Evolutionary conservation across 2,797 vertebrate genomes (phyloP), one percentile per base, ranked within the genome.

Genomic region (Eulemur rubriventer): DNA sequence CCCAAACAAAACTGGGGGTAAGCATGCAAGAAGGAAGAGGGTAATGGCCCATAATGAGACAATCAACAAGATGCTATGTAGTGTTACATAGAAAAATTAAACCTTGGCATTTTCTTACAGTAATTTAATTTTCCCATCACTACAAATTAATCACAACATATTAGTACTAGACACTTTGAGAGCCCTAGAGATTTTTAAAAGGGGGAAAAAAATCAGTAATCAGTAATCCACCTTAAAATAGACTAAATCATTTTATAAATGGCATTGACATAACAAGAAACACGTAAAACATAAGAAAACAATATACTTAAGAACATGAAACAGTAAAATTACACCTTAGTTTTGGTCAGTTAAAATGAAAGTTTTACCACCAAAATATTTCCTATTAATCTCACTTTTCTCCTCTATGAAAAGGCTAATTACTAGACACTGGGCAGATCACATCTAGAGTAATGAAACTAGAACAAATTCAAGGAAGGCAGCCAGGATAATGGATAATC

Each of bases 361-460:
- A 65, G n/a, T 87, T 96, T 96, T 88, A 91, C 79, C 26, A 94
- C 63, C 67, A 75, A 95, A 67, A 89, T 79, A 41, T 91, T 82
- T 93, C 48, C 67, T 72, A 70, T 57, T 76, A 76, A 92, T 67
- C 63, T 90, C 16, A 86, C 33, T 73, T 90, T 97, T 84, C 86
- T 57, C 41, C 38, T 57, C 18, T 79, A 38, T 72, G 67, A 94
- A 93, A 95, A 91, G 26, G 28, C 28, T 82, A 82, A 57, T 35
- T 69, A 91, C 33, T n/a, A 88, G 57, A 73, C 17, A 67, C 2
- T 41, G 0, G 35, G 57, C 59, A 67, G 41, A 70, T 16, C 11
- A 8, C 50, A 75, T 41, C 4, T 17, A 83, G 26, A 95, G 17
- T 35, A 81, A 22, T 81, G 55, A 89, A 30, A 92, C 26, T 50